A percentile compares a stretch with the other conserved stretches of the same genome.
Evolutionary conservation across 2,113 vertebrate species (phyloP).

Genomic region (Struthidea cinerea): DNA sequence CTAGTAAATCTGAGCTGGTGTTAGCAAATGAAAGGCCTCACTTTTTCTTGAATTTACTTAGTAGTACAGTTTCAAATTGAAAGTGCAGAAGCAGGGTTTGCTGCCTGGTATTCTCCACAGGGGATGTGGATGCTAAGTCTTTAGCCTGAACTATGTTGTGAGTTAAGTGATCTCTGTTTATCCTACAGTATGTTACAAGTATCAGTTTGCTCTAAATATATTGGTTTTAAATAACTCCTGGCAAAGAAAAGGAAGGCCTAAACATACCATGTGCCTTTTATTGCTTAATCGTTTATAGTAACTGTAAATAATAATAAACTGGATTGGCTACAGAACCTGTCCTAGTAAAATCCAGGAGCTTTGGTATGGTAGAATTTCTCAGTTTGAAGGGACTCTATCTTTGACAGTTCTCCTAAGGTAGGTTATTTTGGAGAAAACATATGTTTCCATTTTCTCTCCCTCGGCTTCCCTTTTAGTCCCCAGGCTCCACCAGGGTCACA

Average conservation of each 20-base stretch:
- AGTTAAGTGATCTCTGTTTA: not conserved
- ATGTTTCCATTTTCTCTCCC: slow-evolving; percentile 96
- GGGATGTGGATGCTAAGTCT: not conserved
- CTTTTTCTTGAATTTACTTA: not conserved
- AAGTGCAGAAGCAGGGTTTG: not conserved
- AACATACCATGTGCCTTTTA: not conserved
- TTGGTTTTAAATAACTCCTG: slow-evolving; percentile 19
- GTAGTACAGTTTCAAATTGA: not conserved
- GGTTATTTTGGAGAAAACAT: slow-evolving; percentile 98
- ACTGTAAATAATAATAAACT: slow-evolving; percentile 3
- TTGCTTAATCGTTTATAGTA: slow-evolving; percentile 29
- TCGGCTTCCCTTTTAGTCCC: slow-evolving; percentile 87
- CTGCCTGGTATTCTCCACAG: not conserved
- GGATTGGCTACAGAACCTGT: slow-evolving; percentile 8
- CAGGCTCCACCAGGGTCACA: slow-evolving; percentile 90
- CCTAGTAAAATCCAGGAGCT: slow-evolving; percentile 56
- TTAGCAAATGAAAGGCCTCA: not conserved
- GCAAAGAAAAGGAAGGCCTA: slow-evolving; percentile 6
- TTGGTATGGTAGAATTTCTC: slow-evolving; percentile 72
- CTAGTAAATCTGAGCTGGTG: not conserved
- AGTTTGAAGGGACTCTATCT: slow-evolving; percentile 75
- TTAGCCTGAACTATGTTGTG: not conserved
- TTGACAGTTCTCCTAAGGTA: slow-evolving; percentile 93
- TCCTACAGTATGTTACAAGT: not conserved
- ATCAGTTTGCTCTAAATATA: not conserved